Evolutionary conservation across 2,888 invertebrate species (phyloP).

Genomic region (Hesperia comma): DNA sequence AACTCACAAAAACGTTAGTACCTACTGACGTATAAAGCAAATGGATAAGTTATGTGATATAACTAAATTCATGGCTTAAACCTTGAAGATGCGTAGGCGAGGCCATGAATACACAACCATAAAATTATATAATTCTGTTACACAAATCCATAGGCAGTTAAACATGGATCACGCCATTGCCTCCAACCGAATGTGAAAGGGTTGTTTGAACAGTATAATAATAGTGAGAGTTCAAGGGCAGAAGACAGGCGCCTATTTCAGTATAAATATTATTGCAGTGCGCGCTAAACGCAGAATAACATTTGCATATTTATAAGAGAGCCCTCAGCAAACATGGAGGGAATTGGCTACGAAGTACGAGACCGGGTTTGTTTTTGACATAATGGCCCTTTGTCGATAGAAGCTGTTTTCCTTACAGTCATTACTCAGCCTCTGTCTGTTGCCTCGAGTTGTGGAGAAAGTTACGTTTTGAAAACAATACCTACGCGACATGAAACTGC

Average conservation of each 20-base stretch:
- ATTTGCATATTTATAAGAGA: conserved; percentile 82
- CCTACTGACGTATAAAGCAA: neutral
- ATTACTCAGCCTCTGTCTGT: conserved; percentile 56
- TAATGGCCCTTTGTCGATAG: conserved; percentile 72
- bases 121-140: conserved; percentile 46
- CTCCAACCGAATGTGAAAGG: conserved; percentile 62
- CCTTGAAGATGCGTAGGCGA: neutral
- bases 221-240: conserved; percentile 73
- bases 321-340: conserved; percentile 76
- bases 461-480: conserved; percentile 38
- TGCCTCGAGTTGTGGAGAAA: conserved; percentile 35
- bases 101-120: conserved; percentile 16
- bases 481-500: conserved; percentile 38
- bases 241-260: conserved; percentile 65
- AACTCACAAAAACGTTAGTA: neutral
- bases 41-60: neutral
- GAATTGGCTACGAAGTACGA: conserved; percentile 61
- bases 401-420: conserved; percentile 61
- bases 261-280: conserved; percentile 80
- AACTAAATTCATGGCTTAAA: neutral
- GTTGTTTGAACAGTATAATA: conserved; percentile 73
- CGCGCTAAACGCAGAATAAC: conserved; percentile 76
- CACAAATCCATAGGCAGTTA: conserved; percentile 51
- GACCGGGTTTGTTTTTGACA: conserved; percentile 74
- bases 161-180: conserved; percentile 55